phyloP scores from a whole-genome alignment of 2,888 invertebrate species.

The Venusia cambrica region DNA sequence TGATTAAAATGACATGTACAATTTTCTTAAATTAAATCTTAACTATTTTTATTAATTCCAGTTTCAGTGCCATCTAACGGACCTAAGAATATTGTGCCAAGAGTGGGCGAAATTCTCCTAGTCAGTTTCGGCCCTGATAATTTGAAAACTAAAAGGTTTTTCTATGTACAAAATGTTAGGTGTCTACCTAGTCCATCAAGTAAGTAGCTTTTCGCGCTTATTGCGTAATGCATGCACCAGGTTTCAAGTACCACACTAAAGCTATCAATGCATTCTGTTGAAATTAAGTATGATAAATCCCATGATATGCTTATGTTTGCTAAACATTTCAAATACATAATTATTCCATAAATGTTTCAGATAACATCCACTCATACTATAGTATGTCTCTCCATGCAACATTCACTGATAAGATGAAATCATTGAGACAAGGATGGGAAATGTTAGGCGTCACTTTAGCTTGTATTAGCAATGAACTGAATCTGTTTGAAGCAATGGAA shows the following conservation, averaged over 20 bases:
- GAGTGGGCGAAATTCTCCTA: constrained; percentile 60
- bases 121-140: constrained; percentile 55
- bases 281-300: too few relatives aligned
- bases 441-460: constrained; percentile 50
- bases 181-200: constrained; percentile 57
- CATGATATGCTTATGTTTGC: not conserved
- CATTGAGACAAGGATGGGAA: constrained; percentile 50
- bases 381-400: constrained; percentile 57
- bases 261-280: too few relatives aligned
- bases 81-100: constrained; percentile 46
- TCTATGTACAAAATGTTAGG: constrained; percentile 64
- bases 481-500: constrained; percentile 83
- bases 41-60: constrained; percentile 35
- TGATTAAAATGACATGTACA: too few relatives aligned
- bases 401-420: constrained; percentile 57
- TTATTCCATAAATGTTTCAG: constrained; percentile 41
- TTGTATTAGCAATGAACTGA: constrained; percentile 72
- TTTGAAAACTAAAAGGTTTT: constrained; percentile 49
- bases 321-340: not conserved
- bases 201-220: too few relatives aligned
- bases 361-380: constrained; percentile 56
- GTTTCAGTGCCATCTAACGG: constrained; percentile 56
- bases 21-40: not conserved
- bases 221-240: too few relatives aligned
- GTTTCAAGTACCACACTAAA: too few relatives aligned